phyloP scores from a whole-genome alignment of 2,113 vertebrate species.

The Pelmatolapia mariae region DNA sequence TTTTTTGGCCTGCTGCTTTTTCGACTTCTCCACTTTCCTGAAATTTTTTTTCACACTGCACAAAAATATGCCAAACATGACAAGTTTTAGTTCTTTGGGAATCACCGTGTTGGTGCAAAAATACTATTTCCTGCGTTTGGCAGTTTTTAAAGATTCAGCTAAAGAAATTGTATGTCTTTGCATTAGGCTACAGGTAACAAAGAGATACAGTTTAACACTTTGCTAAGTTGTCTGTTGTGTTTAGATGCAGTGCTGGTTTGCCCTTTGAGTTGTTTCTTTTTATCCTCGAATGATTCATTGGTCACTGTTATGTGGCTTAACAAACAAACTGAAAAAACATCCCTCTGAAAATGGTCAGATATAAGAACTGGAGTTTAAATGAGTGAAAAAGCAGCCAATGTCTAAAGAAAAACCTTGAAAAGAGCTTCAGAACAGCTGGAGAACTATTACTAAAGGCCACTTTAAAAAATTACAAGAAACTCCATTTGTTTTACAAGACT shows the following conservation, averaged over 20 bases:
- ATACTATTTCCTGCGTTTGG: not conserved
- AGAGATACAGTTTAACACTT: not conserved
- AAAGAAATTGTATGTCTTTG: not conserved
- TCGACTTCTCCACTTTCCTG: not conserved
- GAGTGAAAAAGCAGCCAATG: not conserved
- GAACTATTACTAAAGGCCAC: not conserved
- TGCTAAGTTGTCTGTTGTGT: not conserved
- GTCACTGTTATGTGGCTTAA: not conserved
- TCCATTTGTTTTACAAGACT: not conserved
- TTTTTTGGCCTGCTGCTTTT: not conserved
- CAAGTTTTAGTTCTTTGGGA: not conserved
- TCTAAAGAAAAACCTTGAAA: not conserved
- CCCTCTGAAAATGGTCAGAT: not conserved
- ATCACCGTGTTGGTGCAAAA: not conserved
- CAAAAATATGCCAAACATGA: not conserved
- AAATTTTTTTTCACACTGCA: fast-evolving
- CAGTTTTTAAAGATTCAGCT: not conserved
- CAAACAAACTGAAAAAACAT: not conserved
- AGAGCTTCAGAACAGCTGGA: not conserved
- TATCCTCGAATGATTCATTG: not conserved
- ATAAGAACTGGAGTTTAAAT: not conserved
- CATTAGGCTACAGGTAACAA: not conserved
- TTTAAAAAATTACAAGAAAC: not conserved
- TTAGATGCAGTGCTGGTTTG: not conserved
- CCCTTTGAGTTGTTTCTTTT: not conserved